These are phyloP conservation scores for Phoeniculus purpureus DNA, from an alignment of 2,797 vertebrate species.

Conservation along the genomic window DNA sequence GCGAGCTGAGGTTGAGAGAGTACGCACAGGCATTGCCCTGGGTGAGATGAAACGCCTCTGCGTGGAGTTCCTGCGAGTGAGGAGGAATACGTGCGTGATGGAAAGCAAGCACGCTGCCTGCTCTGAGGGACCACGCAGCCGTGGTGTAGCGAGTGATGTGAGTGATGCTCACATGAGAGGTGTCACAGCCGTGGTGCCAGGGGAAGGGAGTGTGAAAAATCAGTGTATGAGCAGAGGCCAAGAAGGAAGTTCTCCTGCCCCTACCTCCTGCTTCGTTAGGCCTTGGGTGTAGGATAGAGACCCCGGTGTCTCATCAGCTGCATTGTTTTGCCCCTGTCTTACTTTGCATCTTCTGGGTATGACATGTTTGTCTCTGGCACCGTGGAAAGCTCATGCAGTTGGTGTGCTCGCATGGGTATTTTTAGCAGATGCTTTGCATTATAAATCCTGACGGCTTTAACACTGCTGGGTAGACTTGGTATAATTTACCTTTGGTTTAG, in stretches of 20 bases:
- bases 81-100: rapidly evolving
- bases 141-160: rapidly evolving
- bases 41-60: neutral
- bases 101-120: neutral
- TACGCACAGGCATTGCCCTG: neutral
- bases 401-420: slow-evolving; percentile 61
- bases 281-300: neutral
- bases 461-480: slow-evolving; percentile 45
- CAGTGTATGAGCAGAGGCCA: rapidly evolving
- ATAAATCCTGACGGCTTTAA: slow-evolving; percentile 63
- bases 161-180: neutral
- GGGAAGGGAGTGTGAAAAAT: neutral
- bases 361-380: neutral
- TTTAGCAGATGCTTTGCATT: slow-evolving; percentile 69
- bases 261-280: neutral
- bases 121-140: neutral
- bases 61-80: rapidly evolving
- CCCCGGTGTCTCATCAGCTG: neutral
- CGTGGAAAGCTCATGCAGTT: slow-evolving; percentile 39
- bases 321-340: neutral
- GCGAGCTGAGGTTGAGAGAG: neutral
- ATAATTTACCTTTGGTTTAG: slow-evolving; percentile 79
- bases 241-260: neutral
- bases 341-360: neutral
- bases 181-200: neutral